A percentile compares a stretch with the other conserved stretches of the same genome.
These are phyloP conservation scores for Podotricha telesiphe DNA, from an alignment of 2,888 invertebrate genomes.

Conservation along the genomic window DNA sequence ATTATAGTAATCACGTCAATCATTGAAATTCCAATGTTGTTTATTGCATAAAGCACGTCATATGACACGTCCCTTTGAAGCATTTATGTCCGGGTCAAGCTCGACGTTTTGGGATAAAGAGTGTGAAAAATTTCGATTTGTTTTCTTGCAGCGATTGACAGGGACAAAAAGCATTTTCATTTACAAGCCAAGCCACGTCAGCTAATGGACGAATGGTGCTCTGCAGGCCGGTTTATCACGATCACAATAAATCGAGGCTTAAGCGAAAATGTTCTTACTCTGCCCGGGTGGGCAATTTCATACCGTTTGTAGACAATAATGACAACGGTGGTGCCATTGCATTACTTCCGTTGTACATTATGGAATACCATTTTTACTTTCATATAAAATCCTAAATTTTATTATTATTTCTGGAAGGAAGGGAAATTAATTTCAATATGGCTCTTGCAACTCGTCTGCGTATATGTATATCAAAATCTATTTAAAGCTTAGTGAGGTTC, in stretches of 20 bases:
- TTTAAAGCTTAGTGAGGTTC: constrained; percentile 7
- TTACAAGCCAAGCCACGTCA: constrained; percentile 55
- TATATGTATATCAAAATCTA: not conserved
- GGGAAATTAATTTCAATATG: no score
- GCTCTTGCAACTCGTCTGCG: not conserved
- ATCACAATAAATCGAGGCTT: constrained; percentile 71
- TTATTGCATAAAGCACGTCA: constrained; percentile 4
- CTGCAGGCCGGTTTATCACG: constrained; percentile 69
- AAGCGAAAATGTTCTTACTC: constrained; percentile 60
- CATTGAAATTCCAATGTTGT: constrained; percentile 3
- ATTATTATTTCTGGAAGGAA: no score
- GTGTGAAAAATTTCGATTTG: constrained; percentile 43
- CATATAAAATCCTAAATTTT: no score
- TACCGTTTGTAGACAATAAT: constrained; percentile 42
- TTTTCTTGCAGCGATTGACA: constrained; percentile 46
- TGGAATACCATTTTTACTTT: not conserved
- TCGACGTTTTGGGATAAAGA: constrained; percentile 33
- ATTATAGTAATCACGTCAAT: not conserved
- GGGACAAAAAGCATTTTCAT: constrained; percentile 57
- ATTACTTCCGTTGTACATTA: not conserved
- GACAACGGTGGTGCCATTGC: constrained; percentile 22
- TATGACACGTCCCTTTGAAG: constrained; percentile 10
- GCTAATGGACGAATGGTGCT: constrained; percentile 69
- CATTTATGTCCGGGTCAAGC: constrained; percentile 25
- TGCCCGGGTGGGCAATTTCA: constrained; percentile 47